Evolutionary conservation across 64 coral and sea anemone species (phyloP).

Genomic region (Dendronephthya gigantea): DNA sequence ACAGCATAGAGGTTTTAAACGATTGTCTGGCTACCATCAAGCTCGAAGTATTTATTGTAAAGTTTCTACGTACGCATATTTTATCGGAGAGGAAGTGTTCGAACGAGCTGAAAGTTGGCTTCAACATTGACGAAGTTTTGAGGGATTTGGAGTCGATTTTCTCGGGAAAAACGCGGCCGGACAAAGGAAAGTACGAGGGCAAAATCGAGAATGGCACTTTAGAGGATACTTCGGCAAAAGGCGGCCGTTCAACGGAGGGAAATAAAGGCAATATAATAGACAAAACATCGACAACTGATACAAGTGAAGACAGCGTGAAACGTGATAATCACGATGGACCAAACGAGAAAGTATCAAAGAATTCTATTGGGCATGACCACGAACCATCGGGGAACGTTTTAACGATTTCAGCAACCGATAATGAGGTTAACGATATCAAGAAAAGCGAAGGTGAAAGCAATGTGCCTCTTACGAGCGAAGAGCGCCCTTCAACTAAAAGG

Average conservation of each 20-base stretch:
- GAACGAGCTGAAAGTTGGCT: not conserved
- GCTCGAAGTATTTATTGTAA: constrained; percentile 7
- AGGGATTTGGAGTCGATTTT: not conserved
- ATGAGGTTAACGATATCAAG: not conserved
- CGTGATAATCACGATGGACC: not conserved
- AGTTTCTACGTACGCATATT: not conserved
- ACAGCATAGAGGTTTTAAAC: not conserved
- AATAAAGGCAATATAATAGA: not conserved
- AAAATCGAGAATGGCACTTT: not conserved
- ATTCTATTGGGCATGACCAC: not conserved
- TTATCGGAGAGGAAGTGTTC: not conserved
- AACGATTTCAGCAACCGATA: not conserved
- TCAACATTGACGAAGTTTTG: not conserved
- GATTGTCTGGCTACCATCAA: not conserved
- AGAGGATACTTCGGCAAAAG: not conserved
- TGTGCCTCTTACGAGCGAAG: not conserved
- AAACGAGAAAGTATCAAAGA: not conserved
- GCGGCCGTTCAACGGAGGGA: not conserved
- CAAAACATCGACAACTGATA: not conserved
- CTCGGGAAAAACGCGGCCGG: not conserved
- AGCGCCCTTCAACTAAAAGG: not conserved
- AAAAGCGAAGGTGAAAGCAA: not conserved
- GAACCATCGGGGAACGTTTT: not conserved
- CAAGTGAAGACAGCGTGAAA: not conserved
- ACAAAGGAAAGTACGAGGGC: not conserved